Evolutionary conservation across 2,888 invertebrate genomes (phyloP).

Genomic region (Tromatobia lineatoria): DNA sequence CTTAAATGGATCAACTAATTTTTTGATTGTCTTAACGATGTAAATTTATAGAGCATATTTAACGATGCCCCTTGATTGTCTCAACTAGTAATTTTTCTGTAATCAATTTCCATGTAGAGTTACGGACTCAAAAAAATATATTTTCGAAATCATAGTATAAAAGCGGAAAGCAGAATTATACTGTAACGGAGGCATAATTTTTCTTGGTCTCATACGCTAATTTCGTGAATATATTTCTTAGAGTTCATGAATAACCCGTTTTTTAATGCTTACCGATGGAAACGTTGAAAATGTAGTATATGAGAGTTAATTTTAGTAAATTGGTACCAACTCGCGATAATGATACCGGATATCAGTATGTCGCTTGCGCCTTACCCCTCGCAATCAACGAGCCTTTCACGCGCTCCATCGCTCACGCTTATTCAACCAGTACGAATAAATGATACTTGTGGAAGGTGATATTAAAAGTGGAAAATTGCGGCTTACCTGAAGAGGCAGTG

Average conservation of each 20-base stretch:
- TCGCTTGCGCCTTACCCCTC: slow-evolving; percentile 13
- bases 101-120: too few relatives aligned
- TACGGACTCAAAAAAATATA: too few relatives aligned
- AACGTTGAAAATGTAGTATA: not conserved
- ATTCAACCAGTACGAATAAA: slow-evolving; percentile 34
- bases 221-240: not conserved
- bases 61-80: too few relatives aligned
- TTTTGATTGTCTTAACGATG: too few relatives aligned
- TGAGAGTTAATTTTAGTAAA: slow-evolving; percentile 15
- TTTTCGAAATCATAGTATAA: too few relatives aligned
- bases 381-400: slow-evolving; percentile 49
- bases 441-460: not conserved
- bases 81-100: too few relatives aligned
- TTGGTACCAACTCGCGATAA: slow-evolving; percentile 7
- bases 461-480: slow-evolving; percentile 11
- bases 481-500: slow-evolving; percentile 74
- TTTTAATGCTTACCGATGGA: slow-evolving; percentile 4
- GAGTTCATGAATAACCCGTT: not conserved
- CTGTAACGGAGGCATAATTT: too few relatives aligned
- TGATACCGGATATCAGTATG: slow-evolving; percentile 26
- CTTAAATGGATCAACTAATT: too few relatives aligned
- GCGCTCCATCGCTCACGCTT: slow-evolving; percentile 28
- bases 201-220: too few relatives aligned
- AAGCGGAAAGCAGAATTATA: too few relatives aligned
- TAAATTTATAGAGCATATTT: too few relatives aligned